Percentiles rank a stretch among this genome's conserved stretches.
phyloP scores from a whole-genome alignment of 2,888 invertebrate species.

The Endomychus coccineus region DNA sequence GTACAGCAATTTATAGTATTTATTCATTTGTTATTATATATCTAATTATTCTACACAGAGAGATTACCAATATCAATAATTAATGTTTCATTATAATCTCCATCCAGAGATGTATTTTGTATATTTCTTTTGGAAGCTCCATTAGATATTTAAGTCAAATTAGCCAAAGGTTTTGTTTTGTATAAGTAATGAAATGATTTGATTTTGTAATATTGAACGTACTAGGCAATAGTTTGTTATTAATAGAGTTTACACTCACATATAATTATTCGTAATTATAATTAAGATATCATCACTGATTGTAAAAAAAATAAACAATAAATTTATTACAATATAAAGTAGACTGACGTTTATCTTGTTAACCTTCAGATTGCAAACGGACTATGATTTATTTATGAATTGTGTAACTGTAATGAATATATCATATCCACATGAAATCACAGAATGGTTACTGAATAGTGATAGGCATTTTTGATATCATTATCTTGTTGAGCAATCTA shows the following conservation, averaged over 20 bases:
- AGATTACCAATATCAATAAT: too few species aligned
- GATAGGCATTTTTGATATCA: too few species aligned
- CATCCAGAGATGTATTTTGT: too few species aligned
- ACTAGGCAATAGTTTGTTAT: constrained; percentile 31
- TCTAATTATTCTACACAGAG: too few species aligned
- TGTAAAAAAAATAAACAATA: constrained; percentile 29
- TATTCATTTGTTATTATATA: too few species aligned
- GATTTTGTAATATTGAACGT: constrained; percentile 25
- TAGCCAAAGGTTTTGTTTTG: constrained; percentile 29
- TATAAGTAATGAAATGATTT: constrained; percentile 22
- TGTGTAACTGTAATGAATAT: too few species aligned
- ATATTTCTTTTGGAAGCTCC: too few species aligned
- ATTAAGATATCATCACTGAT: constrained; percentile 28
- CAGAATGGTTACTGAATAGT: too few species aligned
- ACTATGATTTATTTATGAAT: not conserved
- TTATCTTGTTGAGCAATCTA: too few species aligned
- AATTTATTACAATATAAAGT: constrained; percentile 27
- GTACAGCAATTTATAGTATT: too few species aligned
- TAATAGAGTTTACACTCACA: constrained; percentile 25
- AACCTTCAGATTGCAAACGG: not conserved
- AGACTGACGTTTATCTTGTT: not conserved
- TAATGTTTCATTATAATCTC: too few species aligned
- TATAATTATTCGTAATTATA: constrained; percentile 27
- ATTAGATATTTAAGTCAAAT: constrained; percentile 17
- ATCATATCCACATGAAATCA: too few species aligned